Base-by-base conservation (phyloP, 1,140 invertebrate species). In the Ceratosolen solmsi region DNA sequence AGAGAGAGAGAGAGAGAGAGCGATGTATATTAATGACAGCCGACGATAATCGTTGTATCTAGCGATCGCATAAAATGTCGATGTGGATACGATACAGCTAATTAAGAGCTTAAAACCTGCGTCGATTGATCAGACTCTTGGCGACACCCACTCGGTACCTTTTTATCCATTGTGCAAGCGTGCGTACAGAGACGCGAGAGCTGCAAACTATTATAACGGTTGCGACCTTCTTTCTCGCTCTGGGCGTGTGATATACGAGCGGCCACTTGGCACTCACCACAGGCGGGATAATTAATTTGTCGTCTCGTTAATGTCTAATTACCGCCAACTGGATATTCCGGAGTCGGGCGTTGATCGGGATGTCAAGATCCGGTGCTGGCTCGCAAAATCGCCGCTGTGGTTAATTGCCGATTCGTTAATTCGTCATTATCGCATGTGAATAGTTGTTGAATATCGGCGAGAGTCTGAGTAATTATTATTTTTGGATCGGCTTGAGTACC, bases 251-350 rank as follows among this genome's bases (percentile, higher is more conserved):
- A 71, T 71, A 58, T 79, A 70, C 65, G 65, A 51, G 33, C 51
- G 20, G 11, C 63, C 15, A 51, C 27, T 30, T 41, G 58, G 70
- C 70, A 22, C 25, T 65, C 22, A 65, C 70, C 36, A 1, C 13
- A 27, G 22, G 36, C 51, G 36, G 20, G n/a, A 36, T 82, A 82
- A 82, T 82, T 78, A 78, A 82, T 82, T 82, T 82, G 81, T 82
- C 75, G 36, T 2, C 15, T 78, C 13, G 65, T 63, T 78, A 82
- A 73, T 54, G 68, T 41, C 80, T 78, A 72, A 78, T 78, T 82
- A 82, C 73, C 38, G 68, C 7, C 22, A 27, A n/a, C 36, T 27
- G 20, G 74, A 70, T 81, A 81, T 75, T 70, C 49, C 73, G 80
- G 56, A 13, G 51, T 7, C 74, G 25, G 54, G 41, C 38, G 22